These are phyloP conservation scores for Percina caprodes DNA, from an alignment of 2,113 vertebrate species.

Conservation along the genomic window DNA sequence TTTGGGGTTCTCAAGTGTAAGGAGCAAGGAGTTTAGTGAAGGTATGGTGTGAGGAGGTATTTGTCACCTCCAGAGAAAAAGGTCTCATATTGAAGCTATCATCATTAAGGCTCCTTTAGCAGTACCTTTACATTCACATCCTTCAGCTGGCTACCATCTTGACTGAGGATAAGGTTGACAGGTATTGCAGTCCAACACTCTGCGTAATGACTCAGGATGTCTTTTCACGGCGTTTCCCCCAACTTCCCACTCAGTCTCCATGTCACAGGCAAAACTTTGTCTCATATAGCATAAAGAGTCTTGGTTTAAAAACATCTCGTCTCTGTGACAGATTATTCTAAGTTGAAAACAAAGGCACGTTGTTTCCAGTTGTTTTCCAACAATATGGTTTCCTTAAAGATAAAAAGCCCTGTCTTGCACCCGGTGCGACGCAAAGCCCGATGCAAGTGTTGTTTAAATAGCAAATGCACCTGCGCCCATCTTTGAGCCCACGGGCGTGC, in stretches of 20 bases:
- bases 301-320: background rate
- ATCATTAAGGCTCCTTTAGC: conserved; percentile 62
- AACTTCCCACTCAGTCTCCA: background rate
- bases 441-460: too few species aligned
- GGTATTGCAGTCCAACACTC: conserved; percentile 10
- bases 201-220: conserved; percentile 18
- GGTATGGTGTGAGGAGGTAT: conserved; percentile 52
- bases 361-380: background rate
- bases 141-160: conserved; percentile 45
- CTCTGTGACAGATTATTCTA: background rate
- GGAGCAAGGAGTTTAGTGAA: conserved; percentile 22
- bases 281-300: background rate
- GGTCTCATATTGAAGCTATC: conserved; percentile 76
- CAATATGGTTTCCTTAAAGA: background rate
- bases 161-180: conserved; percentile 39
- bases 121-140: conserved; percentile 33
- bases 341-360: background rate
- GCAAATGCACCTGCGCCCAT: too few species aligned
- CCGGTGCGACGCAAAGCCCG: too few species aligned
- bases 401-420: too few species aligned
- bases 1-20: conserved; percentile 45
- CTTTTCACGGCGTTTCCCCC: background rate
- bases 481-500: too few species aligned
- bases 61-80: conserved; percentile 69
- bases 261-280: background rate